phyloP scores from a whole-genome alignment of 2,113 vertebrate species.

The Mastomys coucha region DNA sequence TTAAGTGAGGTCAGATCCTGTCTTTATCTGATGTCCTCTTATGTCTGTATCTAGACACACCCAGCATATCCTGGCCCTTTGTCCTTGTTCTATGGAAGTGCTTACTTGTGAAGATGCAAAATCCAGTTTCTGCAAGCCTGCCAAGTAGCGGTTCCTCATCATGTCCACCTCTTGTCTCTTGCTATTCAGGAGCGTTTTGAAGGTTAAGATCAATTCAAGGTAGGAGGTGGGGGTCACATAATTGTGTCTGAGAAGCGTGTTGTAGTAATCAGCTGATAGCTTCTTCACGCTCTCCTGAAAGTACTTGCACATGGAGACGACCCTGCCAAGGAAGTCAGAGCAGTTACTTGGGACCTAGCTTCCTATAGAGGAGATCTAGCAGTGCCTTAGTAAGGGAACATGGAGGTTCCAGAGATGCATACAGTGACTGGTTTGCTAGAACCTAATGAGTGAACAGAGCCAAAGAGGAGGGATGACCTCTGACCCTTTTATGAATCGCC shows the following conservation, averaged over 20 bases:
- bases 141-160: conserved; percentile 91
- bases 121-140: conserved; percentile 93
- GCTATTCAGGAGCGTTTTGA: conserved; percentile 90
- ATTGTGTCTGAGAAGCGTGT: conserved; percentile 91
- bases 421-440: not conserved
- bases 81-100: not conserved
- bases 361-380: not conserved
- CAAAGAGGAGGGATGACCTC: not conserved
- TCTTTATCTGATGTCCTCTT: not conserved
- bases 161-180: conserved; percentile 92
- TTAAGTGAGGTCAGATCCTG: not conserved
- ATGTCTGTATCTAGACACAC: not conserved
- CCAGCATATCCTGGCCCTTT: rapidly evolving
- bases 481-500: not conserved
- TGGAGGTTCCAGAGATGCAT: not conserved
- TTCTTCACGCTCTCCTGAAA: conserved; percentile 93
- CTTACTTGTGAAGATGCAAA: conserved; percentile 95
- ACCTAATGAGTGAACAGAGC: not conserved
- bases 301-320: conserved; percentile 94
- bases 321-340: conserved; percentile 84
- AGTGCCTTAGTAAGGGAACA: not conserved
- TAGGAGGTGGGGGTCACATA: conserved; percentile 97
- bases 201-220: conserved; percentile 95
- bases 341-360: not conserved
- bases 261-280: conserved; percentile 90